Percentiles rank a stretch among this genome's conserved stretches.
Evolutionary conservation across 2,888 invertebrate genomes (phyloP).

Genomic region (Trypoxylon attenuatum): DNA sequence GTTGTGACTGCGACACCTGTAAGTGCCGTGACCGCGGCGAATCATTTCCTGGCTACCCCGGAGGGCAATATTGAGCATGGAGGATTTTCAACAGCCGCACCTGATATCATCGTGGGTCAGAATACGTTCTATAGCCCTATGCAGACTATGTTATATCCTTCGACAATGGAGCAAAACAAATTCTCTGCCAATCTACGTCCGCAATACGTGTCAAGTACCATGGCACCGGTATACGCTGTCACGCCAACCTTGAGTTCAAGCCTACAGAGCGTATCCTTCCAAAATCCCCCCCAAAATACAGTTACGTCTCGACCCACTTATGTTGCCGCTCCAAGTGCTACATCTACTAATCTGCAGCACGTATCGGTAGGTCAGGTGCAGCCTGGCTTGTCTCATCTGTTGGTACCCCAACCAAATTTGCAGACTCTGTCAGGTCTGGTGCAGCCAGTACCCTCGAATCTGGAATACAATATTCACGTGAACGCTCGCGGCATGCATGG

Average conservation of each 20-base stretch:
- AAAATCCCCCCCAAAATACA: conserved; percentile 33
- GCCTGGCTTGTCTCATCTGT: conserved; percentile 40
- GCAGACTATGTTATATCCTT: conserved; percentile 56
- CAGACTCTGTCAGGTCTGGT: conserved; percentile 52
- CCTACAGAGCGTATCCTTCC: conserved; percentile 42
- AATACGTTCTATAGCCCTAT: conserved; percentile 63
- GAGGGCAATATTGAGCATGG: conserved; percentile 15
- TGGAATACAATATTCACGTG: conserved; percentile 59
- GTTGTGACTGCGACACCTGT: conserved; percentile 58
- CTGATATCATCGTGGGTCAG: conserved; percentile 70
- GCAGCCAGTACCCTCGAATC: conserved; percentile 42
- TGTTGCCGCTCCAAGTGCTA: conserved; percentile 40
- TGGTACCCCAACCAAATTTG: conserved; percentile 59
- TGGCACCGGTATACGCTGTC: conserved; percentile 62
- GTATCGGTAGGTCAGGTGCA: conserved; percentile 28
- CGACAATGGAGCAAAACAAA: conserved; percentile 49
- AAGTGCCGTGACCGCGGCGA: conserved; percentile 52
- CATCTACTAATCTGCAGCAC: conserved; percentile 29
- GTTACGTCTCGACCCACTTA: conserved; percentile 47
- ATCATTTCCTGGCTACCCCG: conserved; percentile 57
- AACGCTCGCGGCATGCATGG: conserved; percentile 61
- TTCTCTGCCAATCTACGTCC: conserved; percentile 47
- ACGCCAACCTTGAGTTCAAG: conserved; percentile 48
- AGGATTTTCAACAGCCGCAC: conserved; percentile 55
- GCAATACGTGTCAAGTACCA: conserved; percentile 59